Base-by-base conservation (phyloP, 2,888 invertebrate species). In the Scaptodrosophila latifasciaeformis region DNA sequence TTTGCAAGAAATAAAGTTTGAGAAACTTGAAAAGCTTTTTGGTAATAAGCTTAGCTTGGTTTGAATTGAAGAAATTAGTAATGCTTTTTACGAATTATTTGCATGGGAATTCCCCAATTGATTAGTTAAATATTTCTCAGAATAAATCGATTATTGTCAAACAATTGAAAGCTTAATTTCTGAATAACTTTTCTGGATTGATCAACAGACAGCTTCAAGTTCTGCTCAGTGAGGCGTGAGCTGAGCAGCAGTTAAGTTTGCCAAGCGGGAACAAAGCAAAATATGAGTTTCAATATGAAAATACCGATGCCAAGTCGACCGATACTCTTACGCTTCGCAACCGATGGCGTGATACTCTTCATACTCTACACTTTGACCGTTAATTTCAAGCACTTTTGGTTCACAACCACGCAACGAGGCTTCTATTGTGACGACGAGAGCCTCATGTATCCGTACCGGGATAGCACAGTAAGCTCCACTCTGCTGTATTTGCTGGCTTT, bases 371-470 rank as follows among this genome's bases (percentile, higher is more conserved):
- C 45, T 1, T 7, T 80, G 3, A 19, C 47, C 1, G 35, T 19
- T 2, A 59, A 65, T 13, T 62, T 63, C 6, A 19, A 7, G 1
- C 1, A 4, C 0, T 2, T 80, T 0, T 63, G 59, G 62, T 49
- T 57, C 2, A 13, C 35, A 0, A 24, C 63, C 2, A 67, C 70
- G 1, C 61, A 65, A 17, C 72, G 77, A 1, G 83, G 83, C 0
- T 82, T 83, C 59, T 81, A 77, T 47, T 82, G 82, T 18, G 52
- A 67, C 35, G 82, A 82, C 39, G 67, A 70, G 24, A 42, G 70
- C 0, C 42, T 82, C 9, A 78, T 65, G 68, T 80, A 80, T 63
- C 83, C 83, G 0, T 80, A 68, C 31, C 66, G 44, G 6, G 48
- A 64, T 31, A 58, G 65, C 49, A 76, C 81, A 0, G 49, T 82